phyloP scores from a whole-genome alignment of 2,888 invertebrate genomes.

The Parascotia fuliginaria region DNA sequence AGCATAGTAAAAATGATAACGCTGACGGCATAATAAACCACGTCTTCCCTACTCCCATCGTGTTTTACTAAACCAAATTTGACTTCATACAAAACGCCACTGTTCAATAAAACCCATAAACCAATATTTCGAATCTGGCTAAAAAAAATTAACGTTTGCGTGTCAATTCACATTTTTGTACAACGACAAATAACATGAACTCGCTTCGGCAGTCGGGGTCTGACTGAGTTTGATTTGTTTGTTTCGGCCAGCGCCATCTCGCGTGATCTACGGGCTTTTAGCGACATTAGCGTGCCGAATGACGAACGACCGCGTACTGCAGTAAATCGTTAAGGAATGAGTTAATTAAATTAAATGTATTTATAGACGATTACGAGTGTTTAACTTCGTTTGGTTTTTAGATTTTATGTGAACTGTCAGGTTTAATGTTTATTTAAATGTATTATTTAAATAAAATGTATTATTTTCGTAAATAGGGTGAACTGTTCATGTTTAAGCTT shows the following conservation, averaged over 20 bases:
- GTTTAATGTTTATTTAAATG: not conserved
- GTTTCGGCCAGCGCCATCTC: constrained; percentile 68
- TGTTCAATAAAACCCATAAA: too few species aligned
- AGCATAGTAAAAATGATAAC: too few species aligned
- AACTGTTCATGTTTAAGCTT: too few species aligned
- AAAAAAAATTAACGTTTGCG: constrained; percentile 35
- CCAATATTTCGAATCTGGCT: too few species aligned
- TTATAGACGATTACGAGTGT: constrained; percentile 13
- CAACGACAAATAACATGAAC: constrained; percentile 48
- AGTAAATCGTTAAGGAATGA: constrained; percentile 37
- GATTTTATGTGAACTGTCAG: not conserved
- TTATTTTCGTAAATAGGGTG: too few species aligned
- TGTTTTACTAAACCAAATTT: too few species aligned
- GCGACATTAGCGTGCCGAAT: constrained; percentile 44
- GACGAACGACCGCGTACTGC: constrained; percentile 28
- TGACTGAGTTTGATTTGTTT: constrained; percentile 65
- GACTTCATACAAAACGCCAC: too few species aligned
- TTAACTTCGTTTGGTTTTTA: constrained; percentile 6
- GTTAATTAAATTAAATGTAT: constrained; percentile 45
- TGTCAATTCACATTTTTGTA: constrained; percentile 44
- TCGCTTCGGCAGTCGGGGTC: constrained; percentile 44
- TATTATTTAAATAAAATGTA: not conserved
- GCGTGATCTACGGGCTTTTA: constrained; percentile 63
- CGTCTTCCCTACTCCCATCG: too few species aligned
- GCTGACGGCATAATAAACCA: too few species aligned